Base-by-base conservation (phyloP, 2,797 vertebrate species). In the Sebastolobus altivelis region DNA sequence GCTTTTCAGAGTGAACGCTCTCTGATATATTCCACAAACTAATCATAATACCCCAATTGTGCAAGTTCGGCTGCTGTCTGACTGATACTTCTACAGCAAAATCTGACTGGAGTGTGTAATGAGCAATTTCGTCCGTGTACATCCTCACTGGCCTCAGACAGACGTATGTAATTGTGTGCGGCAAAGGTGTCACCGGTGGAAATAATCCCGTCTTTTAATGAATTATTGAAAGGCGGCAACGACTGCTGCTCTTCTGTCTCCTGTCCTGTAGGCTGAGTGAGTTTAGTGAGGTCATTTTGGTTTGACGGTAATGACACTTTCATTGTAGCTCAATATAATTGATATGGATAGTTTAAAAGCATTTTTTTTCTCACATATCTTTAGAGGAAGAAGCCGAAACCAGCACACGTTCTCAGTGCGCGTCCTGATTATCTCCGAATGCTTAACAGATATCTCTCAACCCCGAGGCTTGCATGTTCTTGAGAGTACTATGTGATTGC, bases 21-120 rank as follows among this genome's bases (percentile, higher is more conserved):
- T 92, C 75, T 78, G 60, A 83, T 78, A 70, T 69, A 83, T 73
- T 83, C 72, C 31, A 71, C 67, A 75, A 88, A 78, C 52, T 76
- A 76, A 83, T 90, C 58, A 75, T 79, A 78, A 84, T 65, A 62
- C 54, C 33, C 65, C 38, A 66, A 66, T 73, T 85, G 81, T 86
- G 75, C 37, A 35, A 55, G 65, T 72, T 68, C 58, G 46, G 84
- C 75, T 83, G 73, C 66, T 63, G 66, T 77, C 66, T 74, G 52
- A 65, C 72, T 66, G 55, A 79, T 58, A 68, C 70, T 63, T 55
- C 25, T 33, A 61, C 25, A 35, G 74, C 55, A 60, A 63, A 67
- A 58, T 73, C 16, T 61, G 79, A 69, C 66, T 63, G 31, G 8
- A 58, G 43, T 56, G 63, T 72, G 31, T 75, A 59, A 85, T 79